Percentiles rank a stretch among this genome's conserved stretches.
Evolutionary conservation across 2,797 vertebrate species (phyloP).

Genomic region (Gymnocypris eckloni): DNA sequence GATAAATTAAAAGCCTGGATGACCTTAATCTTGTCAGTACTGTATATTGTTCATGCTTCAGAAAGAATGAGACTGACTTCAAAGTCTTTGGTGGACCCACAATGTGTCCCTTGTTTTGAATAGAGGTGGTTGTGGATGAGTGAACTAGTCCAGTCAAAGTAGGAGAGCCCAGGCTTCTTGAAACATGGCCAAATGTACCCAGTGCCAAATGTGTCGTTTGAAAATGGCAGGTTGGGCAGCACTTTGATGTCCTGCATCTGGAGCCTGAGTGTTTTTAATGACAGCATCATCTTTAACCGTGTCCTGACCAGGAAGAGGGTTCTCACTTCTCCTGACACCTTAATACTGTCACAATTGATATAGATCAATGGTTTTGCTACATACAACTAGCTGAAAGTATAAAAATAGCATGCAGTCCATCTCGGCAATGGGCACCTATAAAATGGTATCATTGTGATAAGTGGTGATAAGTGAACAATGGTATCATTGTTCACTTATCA

Average conservation of each 20-base stretch:
- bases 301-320: not conserved
- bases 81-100: conserved; percentile 37
- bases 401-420: not conserved
- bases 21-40: not conserved
- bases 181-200: conserved; percentile 43
- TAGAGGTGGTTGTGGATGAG: conserved; percentile 26
- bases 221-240: conserved; percentile 38
- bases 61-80: conserved; percentile 46
- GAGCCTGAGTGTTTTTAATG: conserved; percentile 23
- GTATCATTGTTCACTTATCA: not conserved
- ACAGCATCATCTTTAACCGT: not conserved
- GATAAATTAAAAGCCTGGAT: not conserved
- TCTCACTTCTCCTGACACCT: conserved; percentile 42
- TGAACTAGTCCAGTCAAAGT: conserved; percentile 33
- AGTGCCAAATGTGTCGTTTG: conserved; percentile 54
- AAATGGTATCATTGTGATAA: not conserved
- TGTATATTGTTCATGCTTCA: conserved; percentile 31
- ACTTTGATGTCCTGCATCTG: conserved; percentile 46
- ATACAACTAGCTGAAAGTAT: not conserved
- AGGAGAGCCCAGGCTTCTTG: conserved; percentile 44
- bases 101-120: conserved; percentile 30
- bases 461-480: too few relatives aligned
- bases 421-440: not conserved
- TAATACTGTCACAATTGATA: conserved; percentile 58
- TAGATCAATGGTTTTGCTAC: not conserved